Conservation (phyloP, 2,797 vertebrate species). For the Artibeus jamaicensis region DNA sequence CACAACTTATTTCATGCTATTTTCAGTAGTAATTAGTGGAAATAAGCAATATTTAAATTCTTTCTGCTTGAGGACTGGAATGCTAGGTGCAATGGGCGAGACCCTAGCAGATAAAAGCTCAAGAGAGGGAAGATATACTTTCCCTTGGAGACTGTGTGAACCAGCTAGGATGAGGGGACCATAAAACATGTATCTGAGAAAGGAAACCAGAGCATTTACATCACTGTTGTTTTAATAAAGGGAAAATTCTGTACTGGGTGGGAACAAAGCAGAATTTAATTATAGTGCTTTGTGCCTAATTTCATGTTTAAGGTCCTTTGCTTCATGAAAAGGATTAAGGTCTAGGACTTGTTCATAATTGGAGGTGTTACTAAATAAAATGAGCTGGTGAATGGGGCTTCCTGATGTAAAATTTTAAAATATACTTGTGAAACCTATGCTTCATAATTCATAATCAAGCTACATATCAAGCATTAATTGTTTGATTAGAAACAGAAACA, state of each 20-base stretch:
- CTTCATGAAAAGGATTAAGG: not conserved
- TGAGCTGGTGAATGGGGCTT: not conserved
- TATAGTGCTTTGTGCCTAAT: not conserved
- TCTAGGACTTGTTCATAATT: not conserved
- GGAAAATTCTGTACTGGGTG: not conserved
- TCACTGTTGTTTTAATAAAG: not conserved
- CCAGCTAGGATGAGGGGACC: not conserved
- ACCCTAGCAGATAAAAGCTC: not conserved
- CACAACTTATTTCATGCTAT: not conserved
- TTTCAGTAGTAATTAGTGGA: not conserved
- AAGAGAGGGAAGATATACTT: not conserved
- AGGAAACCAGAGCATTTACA: not conserved
- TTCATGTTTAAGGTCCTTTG: conserved; percentile 1
- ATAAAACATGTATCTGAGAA: not conserved
- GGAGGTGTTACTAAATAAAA: not conserved
- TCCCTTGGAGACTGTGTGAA: not conserved
- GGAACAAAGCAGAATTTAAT: not conserved
- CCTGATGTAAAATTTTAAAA: not conserved
- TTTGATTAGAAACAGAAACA: conserved; percentile 27
- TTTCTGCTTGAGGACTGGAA: not conserved
- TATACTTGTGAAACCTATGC: not conserved
- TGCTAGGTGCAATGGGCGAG: not conserved
- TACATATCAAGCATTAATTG: conserved; percentile 11
- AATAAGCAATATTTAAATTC: conserved; percentile 4
- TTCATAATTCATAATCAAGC: conserved; percentile 8